phyloP scores from a whole-genome alignment of 1,140 invertebrate genomes.

The Lasaia peninsularis region DNA sequence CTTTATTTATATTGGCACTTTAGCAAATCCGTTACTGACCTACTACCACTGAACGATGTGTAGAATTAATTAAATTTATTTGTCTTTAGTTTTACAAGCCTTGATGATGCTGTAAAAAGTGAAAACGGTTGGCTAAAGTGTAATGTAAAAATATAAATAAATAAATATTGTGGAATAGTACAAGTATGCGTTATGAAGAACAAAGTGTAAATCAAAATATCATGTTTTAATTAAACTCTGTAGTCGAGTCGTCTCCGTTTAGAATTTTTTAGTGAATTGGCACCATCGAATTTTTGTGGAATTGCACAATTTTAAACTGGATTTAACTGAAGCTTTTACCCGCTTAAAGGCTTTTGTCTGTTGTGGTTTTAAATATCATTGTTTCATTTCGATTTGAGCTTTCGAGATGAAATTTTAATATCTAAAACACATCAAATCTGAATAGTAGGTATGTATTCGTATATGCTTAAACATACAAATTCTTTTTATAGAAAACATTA shows the following conservation, averaged over 20 bases:
- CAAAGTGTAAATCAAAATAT: background rate
- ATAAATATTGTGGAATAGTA: too few species aligned
- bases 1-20: too few species aligned
- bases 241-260: background rate
- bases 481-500: background rate
- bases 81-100: too few species aligned
- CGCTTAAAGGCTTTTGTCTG: conserved; percentile 12
- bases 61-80: too few species aligned
- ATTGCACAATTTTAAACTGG: conserved; percentile 12
- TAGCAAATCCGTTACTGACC: too few species aligned
- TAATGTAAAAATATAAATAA: too few species aligned
- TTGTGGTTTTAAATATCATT: conserved; percentile 9
- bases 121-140: too few species aligned
- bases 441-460: background rate
- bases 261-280: conserved; percentile 5
- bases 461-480: background rate
- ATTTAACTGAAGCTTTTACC: conserved; percentile 8
- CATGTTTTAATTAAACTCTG: conserved; percentile 1
- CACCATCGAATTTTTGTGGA: conserved; percentile 5
- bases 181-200: too few species aligned
- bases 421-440: background rate
- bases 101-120: too few species aligned
- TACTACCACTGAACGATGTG: too few species aligned
- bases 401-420: background rate
- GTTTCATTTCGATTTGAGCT: conserved; percentile 8